Base-by-base conservation (phyloP, 2,888 invertebrate species). In the Phorcus lineatus region DNA sequence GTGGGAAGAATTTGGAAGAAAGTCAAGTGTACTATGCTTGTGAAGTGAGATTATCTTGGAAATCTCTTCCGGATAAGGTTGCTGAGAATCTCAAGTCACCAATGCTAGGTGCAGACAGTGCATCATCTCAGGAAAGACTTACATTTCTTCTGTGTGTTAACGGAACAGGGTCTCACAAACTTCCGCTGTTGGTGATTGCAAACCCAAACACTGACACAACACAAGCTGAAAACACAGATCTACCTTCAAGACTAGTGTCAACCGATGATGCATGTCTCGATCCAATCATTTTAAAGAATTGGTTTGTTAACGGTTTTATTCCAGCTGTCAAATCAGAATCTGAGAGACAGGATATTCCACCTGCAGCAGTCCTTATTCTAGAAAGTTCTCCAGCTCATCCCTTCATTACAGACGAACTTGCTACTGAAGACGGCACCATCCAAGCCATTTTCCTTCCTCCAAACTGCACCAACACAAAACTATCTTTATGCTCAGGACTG, bases 71-170 rank as follows among this genome's bases (percentile, higher is more conserved):
- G 9, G 70, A 31, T n/a, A 70, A 36, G 36, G 36, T 70, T 13
- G 40, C 70, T 3, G 31, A 70, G 36, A 70, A 36, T 19, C 28
- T 70, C 31, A 40, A 40, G 19, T 70, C 70, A 2, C 47, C 47
- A 47, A 6, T 47, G 4, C 47, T 47, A 11, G 47, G 47, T 47
- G 47, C 47, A 47, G 40, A 40, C 40, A 19, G 19, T 11, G 19
- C 36, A 40, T 31, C 75, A 22, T 40, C 74, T 19, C 53, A 74
- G 31, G 74, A 55, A 17, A 57, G 75, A 74, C 52, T 79, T 2
- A 74, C 74, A 47, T 74, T 79, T 75, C 47, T 74, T 17, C 57
- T 79, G 74, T 79, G 79, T 75, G 74, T 74, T 22, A 79, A 79
- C 66, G 79, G 74, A 28, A 79, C 74, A 17, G 79, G 79, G 11